Evolutionary conservation across 2,888 invertebrate species (phyloP), one percentile per base, ranked within the genome.

Genomic region (Pyrrhia umbra): DNA sequence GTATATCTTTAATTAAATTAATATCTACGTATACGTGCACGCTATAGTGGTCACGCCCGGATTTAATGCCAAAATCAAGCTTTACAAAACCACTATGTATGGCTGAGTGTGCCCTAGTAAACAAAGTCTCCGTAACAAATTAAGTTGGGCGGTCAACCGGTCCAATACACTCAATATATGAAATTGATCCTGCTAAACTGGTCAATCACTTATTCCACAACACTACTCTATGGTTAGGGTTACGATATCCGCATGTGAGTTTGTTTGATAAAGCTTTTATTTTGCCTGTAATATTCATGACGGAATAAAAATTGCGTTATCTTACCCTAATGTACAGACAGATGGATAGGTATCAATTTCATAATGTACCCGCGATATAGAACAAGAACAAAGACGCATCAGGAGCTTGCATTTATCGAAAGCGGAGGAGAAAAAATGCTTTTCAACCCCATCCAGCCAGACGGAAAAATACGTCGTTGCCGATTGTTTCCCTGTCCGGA

Each of bases 401-500:
- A 71, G 51, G 57, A 61, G 51, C 74, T 79, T 79, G 78, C 83
- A 85, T 87, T 89, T 88, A 87, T 87, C 83, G 85, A 85, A 81
- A 83, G 80, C 18, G 54, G 62, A 79, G 78, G 70, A 79, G 79
- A 67, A 83, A 81, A 81, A 82, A 82, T 80, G 74, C 70, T 81
- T 75, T 77, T 79, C 81, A 83, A 81, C 80, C 84, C 82, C 81
- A 83, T 83, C 82, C 79, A 88, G 79, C 82, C 85, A 88, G 88
- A 88, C 88, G 88, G 88, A 89, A 90, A 92, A 91, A 91, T 88
- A 88, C 85, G 80, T 83, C 82, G 78, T 83, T 81, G 83, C 84
- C 89, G 88, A 92, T 92, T 91, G 91, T 91, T 92, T 90, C 88
- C 79, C 77, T 86, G 84, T 88, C 86, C 83, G 88, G 83, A 85